These are phyloP conservation scores for Dusona sp. DNA, from an alignment of 2,888 invertebrate genomes.

Conservation along the genomic window DNA sequence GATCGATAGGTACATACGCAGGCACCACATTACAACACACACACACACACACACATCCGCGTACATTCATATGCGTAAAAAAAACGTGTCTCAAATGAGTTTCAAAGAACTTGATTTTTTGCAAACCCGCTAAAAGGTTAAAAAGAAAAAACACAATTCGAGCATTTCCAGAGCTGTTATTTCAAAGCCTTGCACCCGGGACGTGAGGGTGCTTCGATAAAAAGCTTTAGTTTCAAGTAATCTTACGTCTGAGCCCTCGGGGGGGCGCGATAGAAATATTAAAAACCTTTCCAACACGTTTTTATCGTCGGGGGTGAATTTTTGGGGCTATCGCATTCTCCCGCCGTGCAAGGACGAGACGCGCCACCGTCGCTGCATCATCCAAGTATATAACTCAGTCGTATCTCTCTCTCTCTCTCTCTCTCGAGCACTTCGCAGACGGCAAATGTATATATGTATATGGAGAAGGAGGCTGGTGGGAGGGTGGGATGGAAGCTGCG, in stretches of 20 bases:
- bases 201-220: not conserved
- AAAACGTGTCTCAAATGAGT: not conserved
- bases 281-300: not conserved
- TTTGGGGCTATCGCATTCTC: not conserved
- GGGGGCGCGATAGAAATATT: not conserved
- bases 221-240: not conserved
- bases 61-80: not conserved
- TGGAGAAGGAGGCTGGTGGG: not conserved
- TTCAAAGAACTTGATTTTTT: not conserved
- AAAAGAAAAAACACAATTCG: no score
- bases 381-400: slow-evolving; percentile 17
- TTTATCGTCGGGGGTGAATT: not conserved
- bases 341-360: slow-evolving; percentile 12
- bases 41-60: not conserved
- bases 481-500: not conserved
- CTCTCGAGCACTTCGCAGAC: slow-evolving; percentile 49
- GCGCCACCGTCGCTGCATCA: slow-evolving; percentile 29
- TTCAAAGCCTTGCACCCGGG: not conserved
- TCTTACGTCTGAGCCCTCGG: not conserved
- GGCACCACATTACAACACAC: slow-evolving; percentile 23
- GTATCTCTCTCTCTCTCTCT: slow-evolving; percentile 9
- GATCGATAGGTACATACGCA: slow-evolving; percentile 69
- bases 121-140: not conserved
- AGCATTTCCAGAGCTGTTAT: no score
- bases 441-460: not conserved